Evolutionary conservation across 2,113 vertebrate species (phyloP).

Genomic region (Phylloscopus trochilus): DNA sequence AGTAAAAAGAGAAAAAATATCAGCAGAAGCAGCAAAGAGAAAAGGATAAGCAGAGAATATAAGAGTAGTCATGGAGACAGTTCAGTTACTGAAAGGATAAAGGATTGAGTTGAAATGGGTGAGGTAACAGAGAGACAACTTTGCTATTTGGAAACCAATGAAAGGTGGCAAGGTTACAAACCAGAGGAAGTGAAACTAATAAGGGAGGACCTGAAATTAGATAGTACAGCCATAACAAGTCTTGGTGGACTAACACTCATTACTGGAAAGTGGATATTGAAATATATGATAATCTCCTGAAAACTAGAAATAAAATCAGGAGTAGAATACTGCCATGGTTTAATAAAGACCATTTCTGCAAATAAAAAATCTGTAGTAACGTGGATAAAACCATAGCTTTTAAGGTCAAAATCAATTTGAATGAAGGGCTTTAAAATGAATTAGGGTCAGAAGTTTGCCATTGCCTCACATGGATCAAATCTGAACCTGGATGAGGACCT

Average conservation of each 20-base stretch:
- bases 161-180: slow-evolving; percentile 2
- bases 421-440: not conserved
- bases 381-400: not conserved
- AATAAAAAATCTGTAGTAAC: not conserved
- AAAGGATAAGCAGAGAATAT: not conserved
- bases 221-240: not conserved
- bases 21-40: not conserved
- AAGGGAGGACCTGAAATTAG: not conserved
- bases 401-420: slow-evolving; percentile 19
- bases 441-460: not conserved
- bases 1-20: not conserved
- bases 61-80: slow-evolving; percentile 8
- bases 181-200: not conserved
- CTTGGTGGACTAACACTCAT: not conserved
- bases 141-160: not conserved
- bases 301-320: not conserved
- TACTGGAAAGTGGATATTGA: not conserved
- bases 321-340: not conserved
- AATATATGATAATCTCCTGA: not conserved
- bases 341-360: not conserved
- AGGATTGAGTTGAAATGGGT: not conserved
- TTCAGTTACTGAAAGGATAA: not conserved
- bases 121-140: not conserved
- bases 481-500: not conserved
- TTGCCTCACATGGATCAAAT: not conserved